These are phyloP conservation scores for Thalassoma bifasciatum DNA, from an alignment of 2,113 vertebrate genomes.

Conservation along the genomic window DNA sequence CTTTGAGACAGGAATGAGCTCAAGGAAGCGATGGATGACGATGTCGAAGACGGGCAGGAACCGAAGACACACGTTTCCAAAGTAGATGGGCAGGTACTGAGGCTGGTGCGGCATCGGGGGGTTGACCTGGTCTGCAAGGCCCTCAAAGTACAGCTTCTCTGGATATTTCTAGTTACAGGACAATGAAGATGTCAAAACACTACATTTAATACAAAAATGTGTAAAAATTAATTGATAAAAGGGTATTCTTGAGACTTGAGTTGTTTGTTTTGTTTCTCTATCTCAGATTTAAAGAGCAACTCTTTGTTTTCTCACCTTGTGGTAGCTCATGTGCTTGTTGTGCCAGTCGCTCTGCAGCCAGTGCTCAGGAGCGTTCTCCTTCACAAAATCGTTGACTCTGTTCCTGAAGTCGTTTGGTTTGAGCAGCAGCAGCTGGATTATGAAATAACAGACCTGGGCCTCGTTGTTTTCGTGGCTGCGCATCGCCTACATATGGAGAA, in stretches of 20 bases:
- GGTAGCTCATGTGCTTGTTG: constrained; percentile 98
- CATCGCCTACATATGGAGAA: constrained; percentile 87
- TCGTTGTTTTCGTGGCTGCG: constrained; percentile 98
- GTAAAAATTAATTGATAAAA: no score
- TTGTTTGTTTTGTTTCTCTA: no score
- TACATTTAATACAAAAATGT: no score
- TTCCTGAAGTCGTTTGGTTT: constrained; percentile 99
- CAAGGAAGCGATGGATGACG: constrained; percentile 98
- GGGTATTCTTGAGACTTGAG: no score
- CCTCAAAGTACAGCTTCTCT: constrained; percentile 99
- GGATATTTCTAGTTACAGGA: constrained; percentile 91
- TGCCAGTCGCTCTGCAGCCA: constrained; percentile 99
- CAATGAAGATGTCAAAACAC: neutral
- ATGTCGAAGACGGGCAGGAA: constrained; percentile 99
- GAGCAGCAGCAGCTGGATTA: constrained; percentile 96
- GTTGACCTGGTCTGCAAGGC: constrained; percentile 96
- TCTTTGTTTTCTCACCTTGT: constrained; percentile 88
- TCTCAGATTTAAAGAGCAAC: no score
- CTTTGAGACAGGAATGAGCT: constrained; percentile 97
- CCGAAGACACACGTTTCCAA: constrained; percentile 97
- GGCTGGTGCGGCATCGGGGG: constrained; percentile 95
- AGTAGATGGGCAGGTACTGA: constrained; percentile 98
- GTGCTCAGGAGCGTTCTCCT: constrained; percentile 98
- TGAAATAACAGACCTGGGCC: constrained; percentile 99
- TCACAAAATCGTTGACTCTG: constrained; percentile 97